A percentile compares a stretch with the other conserved stretches of the same genome.
phyloP scores from a whole-genome alignment of 1,140 invertebrate genomes.

The Sminthurinus signatus region DNA sequence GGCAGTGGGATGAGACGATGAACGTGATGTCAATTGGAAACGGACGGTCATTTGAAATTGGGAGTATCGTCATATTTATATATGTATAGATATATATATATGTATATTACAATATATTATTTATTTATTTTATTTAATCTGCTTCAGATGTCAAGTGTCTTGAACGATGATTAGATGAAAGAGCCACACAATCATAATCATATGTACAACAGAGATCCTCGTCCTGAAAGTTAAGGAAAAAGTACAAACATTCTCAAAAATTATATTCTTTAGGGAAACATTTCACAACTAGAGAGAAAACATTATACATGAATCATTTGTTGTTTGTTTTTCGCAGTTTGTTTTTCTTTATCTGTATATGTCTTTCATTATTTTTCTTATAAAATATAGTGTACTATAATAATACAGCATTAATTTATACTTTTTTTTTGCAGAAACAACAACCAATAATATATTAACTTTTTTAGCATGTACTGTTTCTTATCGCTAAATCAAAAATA shows the following conservation, averaged over 20 bases:
- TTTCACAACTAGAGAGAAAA: neutral
- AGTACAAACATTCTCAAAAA: neutral
- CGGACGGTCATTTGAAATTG: slow-evolving; percentile 9
- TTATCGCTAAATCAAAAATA: no score
- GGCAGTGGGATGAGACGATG: neutral
- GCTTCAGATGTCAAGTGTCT: slow-evolving; percentile 32
- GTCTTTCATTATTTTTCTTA: no score
- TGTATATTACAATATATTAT: no score
- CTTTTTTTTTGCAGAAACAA: no score
- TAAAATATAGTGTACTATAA: no score
- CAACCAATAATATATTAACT: no score
- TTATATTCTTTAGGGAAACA: neutral
- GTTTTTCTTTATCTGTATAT: neutral
- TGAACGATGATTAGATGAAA: slow-evolving; percentile 23
- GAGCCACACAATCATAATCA: slow-evolving; percentile 40
- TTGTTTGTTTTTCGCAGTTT: neutral
- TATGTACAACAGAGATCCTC: slow-evolving; percentile 41
- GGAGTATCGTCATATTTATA: no score
- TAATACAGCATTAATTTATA: no score
- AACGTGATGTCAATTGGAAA: neutral
- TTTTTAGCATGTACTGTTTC: no score
- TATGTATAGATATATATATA: no score
- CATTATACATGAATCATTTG: neutral
- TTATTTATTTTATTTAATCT: neutral
- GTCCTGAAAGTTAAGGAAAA: slow-evolving; percentile 17